These are phyloP conservation scores for Holothuria glaberrima DNA, from an alignment of 35 echinoderm and acorn worm genomes.

Conservation along the genomic window DNA sequence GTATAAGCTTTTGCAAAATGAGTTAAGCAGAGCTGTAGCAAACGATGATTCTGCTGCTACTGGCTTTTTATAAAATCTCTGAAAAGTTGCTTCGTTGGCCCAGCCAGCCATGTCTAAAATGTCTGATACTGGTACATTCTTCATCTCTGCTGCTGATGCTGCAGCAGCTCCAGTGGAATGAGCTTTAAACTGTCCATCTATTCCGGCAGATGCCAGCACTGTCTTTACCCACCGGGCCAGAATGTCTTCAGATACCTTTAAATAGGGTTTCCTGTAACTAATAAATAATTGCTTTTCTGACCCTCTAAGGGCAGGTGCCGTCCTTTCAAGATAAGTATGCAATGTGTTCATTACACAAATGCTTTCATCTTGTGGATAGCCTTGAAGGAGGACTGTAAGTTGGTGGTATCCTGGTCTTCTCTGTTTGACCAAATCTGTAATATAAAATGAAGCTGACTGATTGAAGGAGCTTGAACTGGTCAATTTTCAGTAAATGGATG, in stretches of 20 bases:
- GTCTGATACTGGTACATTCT: conserved; percentile 10
- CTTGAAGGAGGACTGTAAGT: too few species aligned
- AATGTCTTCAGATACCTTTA: neutral
- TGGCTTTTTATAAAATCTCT: conserved; percentile 43
- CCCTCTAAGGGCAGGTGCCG: conserved; percentile 3
- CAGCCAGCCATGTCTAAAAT: conserved; percentile 21
- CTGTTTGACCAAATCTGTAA: too few species aligned
- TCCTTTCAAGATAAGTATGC: neutral
- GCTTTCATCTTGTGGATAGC: neutral
- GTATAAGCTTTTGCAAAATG: neutral
- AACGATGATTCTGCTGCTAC: conserved; percentile 17
- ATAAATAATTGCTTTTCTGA: conserved; percentile 45
- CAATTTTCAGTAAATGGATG: too few species aligned
- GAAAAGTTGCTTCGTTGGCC: conserved; percentile 51
- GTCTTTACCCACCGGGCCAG: conserved; percentile 6
- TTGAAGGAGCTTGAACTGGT: too few species aligned
- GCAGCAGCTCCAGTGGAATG: conserved; percentile 28
- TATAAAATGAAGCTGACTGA: too few species aligned
- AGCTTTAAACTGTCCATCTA: conserved; percentile 12
- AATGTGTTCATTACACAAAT: conserved; percentile 3
- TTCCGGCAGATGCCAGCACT: neutral
- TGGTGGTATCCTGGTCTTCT: too few species aligned
- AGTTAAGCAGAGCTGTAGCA: neutral
- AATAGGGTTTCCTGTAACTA: conserved; percentile 42
- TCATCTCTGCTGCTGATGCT: neutral